Conservation (phyloP, 2,888 invertebrate species). For the Scelioninae gen. 1 region DNA sequence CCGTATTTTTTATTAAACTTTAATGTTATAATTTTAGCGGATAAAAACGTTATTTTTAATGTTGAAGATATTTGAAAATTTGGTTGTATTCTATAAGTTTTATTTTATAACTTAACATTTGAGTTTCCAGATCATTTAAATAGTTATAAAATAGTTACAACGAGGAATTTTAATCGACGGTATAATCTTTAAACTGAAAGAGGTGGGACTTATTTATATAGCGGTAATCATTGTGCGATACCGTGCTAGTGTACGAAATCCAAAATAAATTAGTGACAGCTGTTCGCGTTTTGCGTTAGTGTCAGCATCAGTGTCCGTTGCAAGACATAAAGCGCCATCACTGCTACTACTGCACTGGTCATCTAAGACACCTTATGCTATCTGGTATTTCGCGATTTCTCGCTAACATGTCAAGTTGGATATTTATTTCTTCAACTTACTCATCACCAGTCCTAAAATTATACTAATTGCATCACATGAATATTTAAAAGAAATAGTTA, state of each 20-base stretch:
- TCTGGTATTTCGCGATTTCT: conserved; percentile 49
- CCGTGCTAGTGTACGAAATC: conserved; percentile 75
- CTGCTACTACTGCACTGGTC: conserved; percentile 62
- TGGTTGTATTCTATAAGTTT: no score
- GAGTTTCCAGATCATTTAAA: no score
- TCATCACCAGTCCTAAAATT: background rate
- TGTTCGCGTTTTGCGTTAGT: conserved; percentile 79
- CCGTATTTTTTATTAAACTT: no score
- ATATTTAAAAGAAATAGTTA: background rate
- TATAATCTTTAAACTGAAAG: no score
- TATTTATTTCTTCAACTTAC: conserved; percentile 17
- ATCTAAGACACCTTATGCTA: conserved; percentile 49
- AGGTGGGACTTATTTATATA: conserved; percentile 58
- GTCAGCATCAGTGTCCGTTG: conserved; percentile 76
- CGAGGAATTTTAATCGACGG: no score
- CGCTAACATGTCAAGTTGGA: conserved; percentile 11
- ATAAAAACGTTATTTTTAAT: no score
- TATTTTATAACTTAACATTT: no score
- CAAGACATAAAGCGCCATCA: conserved; percentile 71
- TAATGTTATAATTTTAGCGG: no score
- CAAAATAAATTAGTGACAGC: conserved; percentile 83
- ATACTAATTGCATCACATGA: background rate
- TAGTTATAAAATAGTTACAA: no score
- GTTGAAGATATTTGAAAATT: no score
- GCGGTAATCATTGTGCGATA: conserved; percentile 63